Conservation (phyloP, 30 jellyfish, hydroid and myxozoan genomes). For the Turritopsis dohrnii region DNA sequence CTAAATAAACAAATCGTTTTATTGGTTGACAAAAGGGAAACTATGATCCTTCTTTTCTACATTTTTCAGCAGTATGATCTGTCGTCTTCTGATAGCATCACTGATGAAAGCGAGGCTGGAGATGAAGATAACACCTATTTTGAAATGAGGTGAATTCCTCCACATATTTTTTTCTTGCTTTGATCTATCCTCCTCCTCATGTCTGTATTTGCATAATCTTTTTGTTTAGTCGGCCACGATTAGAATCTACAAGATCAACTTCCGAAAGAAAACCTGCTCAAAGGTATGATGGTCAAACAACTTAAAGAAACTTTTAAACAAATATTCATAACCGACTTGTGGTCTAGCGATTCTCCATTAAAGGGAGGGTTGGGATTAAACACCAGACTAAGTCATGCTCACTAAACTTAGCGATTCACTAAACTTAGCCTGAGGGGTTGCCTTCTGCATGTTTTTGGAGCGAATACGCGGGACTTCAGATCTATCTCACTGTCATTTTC, state of each 20-base stretch:
- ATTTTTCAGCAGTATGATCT: slow-evolving; percentile 48
- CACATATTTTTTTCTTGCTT: neutral
- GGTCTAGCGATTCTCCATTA: too few relatives aligned
- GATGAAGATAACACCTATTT: neutral
- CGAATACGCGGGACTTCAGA: too few relatives aligned
- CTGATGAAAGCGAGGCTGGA: slow-evolving; percentile 8
- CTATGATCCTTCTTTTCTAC: neutral
- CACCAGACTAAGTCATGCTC: too few relatives aligned
- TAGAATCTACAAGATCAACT: slow-evolving; percentile 22
- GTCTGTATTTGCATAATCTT: neutral
- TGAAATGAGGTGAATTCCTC: neutral
- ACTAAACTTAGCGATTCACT: too few relatives aligned
- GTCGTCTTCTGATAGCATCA: slow-evolving; percentile 43
- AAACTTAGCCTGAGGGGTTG: too few relatives aligned
- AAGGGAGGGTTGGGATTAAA: too few relatives aligned
- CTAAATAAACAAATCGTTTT: too few relatives aligned
- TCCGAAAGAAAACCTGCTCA: slow-evolving; percentile 10
- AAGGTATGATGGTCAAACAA: neutral
- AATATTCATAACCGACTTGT: neutral
- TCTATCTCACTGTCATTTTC: too few relatives aligned
- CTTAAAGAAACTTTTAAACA: neutral
- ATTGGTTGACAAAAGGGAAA: neutral
- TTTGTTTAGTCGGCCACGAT: neutral
- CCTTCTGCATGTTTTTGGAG: too few relatives aligned
- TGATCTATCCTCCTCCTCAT: neutral